Evolutionary conservation across 2,113 vertebrate genomes (phyloP).

Genomic region (Vulpes vulpes): DNA sequence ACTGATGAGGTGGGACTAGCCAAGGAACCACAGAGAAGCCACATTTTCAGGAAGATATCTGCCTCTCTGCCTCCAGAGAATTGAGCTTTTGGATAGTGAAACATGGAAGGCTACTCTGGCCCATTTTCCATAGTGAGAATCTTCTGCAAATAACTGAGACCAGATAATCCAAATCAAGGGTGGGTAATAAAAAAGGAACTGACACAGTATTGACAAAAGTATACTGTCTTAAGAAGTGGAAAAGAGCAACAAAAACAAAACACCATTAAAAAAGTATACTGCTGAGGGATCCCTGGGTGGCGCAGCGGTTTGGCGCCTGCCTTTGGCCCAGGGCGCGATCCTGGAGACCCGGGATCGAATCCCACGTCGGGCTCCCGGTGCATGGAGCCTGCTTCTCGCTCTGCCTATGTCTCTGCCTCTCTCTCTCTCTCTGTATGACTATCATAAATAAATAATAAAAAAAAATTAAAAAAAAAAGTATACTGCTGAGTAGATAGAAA

Average conservation of each 20-base stretch:
- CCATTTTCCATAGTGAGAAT: background rate
- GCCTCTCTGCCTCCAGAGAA: background rate
- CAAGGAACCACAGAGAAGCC: background rate
- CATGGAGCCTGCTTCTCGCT: no score
- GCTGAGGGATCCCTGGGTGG: no score
- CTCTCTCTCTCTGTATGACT: no score
- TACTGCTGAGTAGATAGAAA: background rate
- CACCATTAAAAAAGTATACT: background rate
- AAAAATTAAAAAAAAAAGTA: no score
- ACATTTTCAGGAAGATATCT: background rate
- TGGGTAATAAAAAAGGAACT: conserved; percentile 25
- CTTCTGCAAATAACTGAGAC: background rate
- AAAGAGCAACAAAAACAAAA: background rate
- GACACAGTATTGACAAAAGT: background rate
- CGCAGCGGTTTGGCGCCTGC: no score
- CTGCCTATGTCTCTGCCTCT: no score
- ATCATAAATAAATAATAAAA: no score
- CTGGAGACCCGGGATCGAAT: no score
- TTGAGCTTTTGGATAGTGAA: background rate
- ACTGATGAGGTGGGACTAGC: background rate
- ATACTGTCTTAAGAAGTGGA: background rate
- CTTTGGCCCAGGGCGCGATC: no score
- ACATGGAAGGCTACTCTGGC: background rate
- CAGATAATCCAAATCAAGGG: conserved; percentile 7
- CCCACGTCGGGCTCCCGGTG: no score